Evolutionary conservation across 2,888 invertebrate genomes (phyloP), one percentile per base, ranked within the genome.

Genomic region (Aspidiotus destructor): DNA sequence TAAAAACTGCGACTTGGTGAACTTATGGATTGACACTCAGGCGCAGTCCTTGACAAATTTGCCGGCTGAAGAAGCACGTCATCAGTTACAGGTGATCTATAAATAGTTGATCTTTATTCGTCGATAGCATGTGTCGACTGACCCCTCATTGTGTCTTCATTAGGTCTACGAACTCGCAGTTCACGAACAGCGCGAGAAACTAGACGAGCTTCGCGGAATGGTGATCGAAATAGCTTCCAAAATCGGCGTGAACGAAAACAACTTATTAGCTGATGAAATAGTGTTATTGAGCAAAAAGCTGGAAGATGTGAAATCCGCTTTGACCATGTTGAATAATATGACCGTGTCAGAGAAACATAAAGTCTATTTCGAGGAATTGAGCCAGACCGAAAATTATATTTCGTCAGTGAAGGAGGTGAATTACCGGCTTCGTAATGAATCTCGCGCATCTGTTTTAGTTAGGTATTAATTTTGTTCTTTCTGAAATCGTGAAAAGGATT

Each of bases 161-260:
- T 15, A 69, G 69, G 55, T 69, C 9, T 69, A 69, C 55, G 55
- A 62, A 55, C 40, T 55, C 44, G 69, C 70, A 52, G 60, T 68
- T 60, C 68, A 69, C 11, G 70, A 71, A 41, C 85, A 90, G 73
- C 85, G 86, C 70, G 84, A 85, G 40, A 81, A 84, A 60, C 77
- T 86, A 63, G 80, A 81, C 55, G 87, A 89, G 75, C 80, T 91
- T 40, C 85, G 86, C 5, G 84, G 85, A 15, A 81, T 91, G 70
- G 89, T 89, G 2, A 84, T 87, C 0, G 85, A 86, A 73, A 89
- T 91, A 68, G 88, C 89, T 0, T 83, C 85, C 40, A 88, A 88
- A 75, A 88, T 91, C 10, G 89, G 89, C 13, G 77, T 86, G 72
- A 85, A 86, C 75, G 83, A 69, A 8, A 69, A 68, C 67, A 71